A percentile compares a stretch with the other conserved stretches of the same genome.
Conservation (phyloP, 92 coral and sea anemone genomes). For the Parazoanthus swiftii region DNA sequence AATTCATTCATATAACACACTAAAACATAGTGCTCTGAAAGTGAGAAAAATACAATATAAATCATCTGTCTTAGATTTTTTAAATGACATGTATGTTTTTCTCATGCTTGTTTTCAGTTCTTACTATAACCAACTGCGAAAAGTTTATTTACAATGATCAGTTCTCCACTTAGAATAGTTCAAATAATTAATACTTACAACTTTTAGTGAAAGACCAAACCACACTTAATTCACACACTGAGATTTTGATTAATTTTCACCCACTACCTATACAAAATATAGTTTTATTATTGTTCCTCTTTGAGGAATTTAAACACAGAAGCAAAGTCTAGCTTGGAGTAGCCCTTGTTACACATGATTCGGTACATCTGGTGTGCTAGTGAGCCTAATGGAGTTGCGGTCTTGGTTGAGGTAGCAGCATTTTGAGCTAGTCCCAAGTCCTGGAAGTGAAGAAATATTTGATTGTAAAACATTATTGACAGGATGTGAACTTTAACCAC, state of each 20-base stretch:
- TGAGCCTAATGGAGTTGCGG: slow-evolving; percentile 94
- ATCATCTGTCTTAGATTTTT: neutral
- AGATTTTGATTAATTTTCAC: neutral
- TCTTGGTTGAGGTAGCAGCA: slow-evolving; percentile 89
- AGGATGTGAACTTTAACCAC: neutral
- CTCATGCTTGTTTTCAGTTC: neutral
- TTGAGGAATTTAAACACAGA: slow-evolving; percentile 91
- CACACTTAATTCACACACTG: neutral
- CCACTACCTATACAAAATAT: neutral
- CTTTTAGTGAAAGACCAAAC: neutral
- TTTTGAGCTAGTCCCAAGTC: slow-evolving; percentile 96
- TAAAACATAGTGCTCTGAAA: no score
- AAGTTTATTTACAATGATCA: neutral
- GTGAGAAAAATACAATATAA: no score
- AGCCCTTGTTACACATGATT: slow-evolving; percentile 95
- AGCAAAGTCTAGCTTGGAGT: slow-evolving; percentile 81
- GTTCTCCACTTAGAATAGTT: neutral
- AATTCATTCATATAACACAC: neutral
- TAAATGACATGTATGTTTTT: neutral
- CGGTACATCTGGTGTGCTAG: slow-evolving; percentile 96
- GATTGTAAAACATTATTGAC: neutral
- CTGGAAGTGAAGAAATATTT: slow-evolving; percentile 40
- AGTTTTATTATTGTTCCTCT: slow-evolving; percentile 55
- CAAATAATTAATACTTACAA: neutral
- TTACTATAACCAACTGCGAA: neutral